Conservation (phyloP, 2,888 invertebrate species). For the Eucera pruinosa region DNA sequence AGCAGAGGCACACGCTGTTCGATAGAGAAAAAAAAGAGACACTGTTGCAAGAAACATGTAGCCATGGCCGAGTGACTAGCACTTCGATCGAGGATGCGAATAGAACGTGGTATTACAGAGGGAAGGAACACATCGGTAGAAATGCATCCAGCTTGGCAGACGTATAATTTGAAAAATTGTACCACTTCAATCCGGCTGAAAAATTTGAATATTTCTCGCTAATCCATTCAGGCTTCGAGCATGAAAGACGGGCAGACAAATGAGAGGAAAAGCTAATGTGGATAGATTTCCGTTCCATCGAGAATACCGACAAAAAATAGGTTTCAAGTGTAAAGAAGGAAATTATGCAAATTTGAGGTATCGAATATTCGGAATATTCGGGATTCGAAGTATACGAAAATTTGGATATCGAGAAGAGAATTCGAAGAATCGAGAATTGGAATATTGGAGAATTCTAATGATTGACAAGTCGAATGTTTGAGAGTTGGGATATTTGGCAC, state of each 20-base stretch:
- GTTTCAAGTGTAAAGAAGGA: too few species aligned
- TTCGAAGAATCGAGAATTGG: neutral
- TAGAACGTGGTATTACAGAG: conserved; percentile 39
- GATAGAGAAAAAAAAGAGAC: conserved; percentile 26
- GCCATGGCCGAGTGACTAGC: conserved; percentile 17
- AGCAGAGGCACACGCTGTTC: neutral
- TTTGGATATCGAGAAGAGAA: too few species aligned
- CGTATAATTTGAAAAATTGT: conserved; percentile 53
- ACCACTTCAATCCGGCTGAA: conserved; percentile 20
- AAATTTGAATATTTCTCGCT: conserved; percentile 11
- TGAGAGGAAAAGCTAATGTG: neutral
- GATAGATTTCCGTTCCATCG: neutral
- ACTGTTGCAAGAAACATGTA: conserved; percentile 29
- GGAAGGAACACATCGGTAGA: neutral
- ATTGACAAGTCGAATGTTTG: neutral
- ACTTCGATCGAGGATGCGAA: conserved; percentile 31
- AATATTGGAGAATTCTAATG: neutral
- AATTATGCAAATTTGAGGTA: too few species aligned
- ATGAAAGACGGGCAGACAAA: neutral
- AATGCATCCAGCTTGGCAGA: conserved; percentile 1
- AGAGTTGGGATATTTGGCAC: too few species aligned
- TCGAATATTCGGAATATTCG: too few species aligned
- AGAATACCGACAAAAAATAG: neutral
- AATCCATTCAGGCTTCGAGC: neutral
- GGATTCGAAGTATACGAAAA: neutral